Percentiles rank a stretch among this genome's conserved stretches.
phyloP scores from a whole-genome alignment of 2,888 invertebrate species.

The Acleris cristana region DNA sequence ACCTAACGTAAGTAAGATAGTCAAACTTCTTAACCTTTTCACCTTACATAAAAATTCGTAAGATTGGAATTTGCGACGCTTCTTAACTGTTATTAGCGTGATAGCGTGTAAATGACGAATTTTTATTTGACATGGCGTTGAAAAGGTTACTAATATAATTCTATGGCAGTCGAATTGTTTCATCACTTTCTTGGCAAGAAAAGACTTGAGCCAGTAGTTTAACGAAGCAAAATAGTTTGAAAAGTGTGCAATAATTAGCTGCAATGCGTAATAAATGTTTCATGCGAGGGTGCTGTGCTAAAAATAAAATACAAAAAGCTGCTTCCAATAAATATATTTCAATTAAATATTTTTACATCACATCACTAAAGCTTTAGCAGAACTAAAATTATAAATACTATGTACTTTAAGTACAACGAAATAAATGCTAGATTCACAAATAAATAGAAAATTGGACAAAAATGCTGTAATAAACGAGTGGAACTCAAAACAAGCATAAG shows the following conservation, averaged over 20 bases:
- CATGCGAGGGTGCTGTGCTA: conserved; percentile 48
- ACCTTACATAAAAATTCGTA: too few species aligned
- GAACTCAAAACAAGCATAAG: conserved; percentile 23
- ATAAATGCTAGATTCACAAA: conserved; percentile 27
- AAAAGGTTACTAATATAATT: neutral
- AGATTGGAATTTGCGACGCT: too few species aligned
- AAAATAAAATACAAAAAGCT: conserved; percentile 71
- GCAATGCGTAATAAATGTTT: conserved; percentile 37
- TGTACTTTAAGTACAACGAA: conserved; percentile 30
- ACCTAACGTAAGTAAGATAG: too few species aligned
- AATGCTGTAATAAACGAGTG: conserved; percentile 3
- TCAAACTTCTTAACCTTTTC: too few species aligned
- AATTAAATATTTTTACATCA: conserved; percentile 54
- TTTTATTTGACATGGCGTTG: neutral
- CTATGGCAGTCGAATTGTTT: too few species aligned
- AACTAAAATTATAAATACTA: conserved; percentile 39
- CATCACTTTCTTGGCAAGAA: too few species aligned
- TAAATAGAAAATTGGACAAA: conserved; percentile 20
- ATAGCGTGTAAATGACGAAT: too few species aligned
- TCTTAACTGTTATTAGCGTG: too few species aligned
- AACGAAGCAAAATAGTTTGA: neutral
- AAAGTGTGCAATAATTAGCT: conserved; percentile 15
- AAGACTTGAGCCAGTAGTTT: too few species aligned
- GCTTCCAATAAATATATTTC: conserved; percentile 74
- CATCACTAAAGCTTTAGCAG: conserved; percentile 55